Evolutionary conservation across 1,140 invertebrate genomes (phyloP).

Genomic region (Ectropis grisescens): DNA sequence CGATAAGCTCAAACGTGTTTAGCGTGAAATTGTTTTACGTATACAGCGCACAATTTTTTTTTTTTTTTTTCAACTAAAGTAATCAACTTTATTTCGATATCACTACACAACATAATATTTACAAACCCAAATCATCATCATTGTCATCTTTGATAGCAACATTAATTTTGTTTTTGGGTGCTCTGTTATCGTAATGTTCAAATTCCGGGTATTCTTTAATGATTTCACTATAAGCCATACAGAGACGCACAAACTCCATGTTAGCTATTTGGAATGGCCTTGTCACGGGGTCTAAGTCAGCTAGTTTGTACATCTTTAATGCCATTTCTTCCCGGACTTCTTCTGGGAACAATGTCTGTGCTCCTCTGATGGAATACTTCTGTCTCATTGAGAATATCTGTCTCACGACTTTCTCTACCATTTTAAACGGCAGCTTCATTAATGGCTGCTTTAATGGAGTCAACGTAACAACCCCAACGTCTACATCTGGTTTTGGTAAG

Average conservation of each 20-base stretch:
- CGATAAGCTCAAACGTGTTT: too few relatives aligned
- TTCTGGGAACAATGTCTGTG: constrained; percentile 83
- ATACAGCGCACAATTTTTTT: too few relatives aligned
- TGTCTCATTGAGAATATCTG: constrained; percentile 90
- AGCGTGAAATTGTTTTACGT: too few relatives aligned
- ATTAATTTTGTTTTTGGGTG: constrained; percentile 67
- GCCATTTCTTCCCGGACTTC: constrained; percentile 76
- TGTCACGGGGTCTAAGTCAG: constrained; percentile 79
- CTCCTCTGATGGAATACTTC: constrained; percentile 82
- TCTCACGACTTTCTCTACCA: constrained; percentile 92
- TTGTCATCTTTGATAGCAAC: not conserved
- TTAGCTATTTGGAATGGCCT: constrained; percentile 81
- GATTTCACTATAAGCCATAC: constrained; percentile 82
- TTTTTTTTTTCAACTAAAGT: too few relatives aligned
- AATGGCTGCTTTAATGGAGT: constrained; percentile 83
- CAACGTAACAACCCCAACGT: constrained; percentile 94
- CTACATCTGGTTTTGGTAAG: constrained; percentile 94
- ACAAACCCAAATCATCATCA: too few relatives aligned
- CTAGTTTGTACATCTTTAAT: constrained; percentile 77
- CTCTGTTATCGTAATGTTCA: constrained; percentile 77
- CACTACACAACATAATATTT: too few relatives aligned
- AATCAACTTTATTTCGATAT: too few relatives aligned
- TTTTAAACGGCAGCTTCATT: constrained; percentile 84
- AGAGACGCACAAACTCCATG: constrained; percentile 83
- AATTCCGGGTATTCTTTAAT: constrained; percentile 80